Base-by-base conservation (phyloP, 2,888 invertebrate genomes). In the Caenorhabditis wallacei region DNA sequence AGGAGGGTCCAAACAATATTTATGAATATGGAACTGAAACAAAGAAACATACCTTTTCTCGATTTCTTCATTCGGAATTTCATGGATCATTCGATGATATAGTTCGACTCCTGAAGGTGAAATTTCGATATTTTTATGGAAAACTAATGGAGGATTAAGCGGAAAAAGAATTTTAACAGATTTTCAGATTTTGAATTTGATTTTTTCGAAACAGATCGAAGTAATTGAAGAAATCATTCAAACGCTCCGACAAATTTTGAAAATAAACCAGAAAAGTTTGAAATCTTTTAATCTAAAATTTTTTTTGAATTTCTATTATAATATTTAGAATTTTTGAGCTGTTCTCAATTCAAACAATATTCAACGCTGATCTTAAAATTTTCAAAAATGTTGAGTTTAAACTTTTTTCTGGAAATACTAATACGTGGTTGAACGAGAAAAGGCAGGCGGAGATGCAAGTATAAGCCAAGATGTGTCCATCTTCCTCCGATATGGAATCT, bases 401-500 rank as follows among this genome's bases (percentile, higher is more conserved):
- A 20, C 40, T 22, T 16, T 61, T 40, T 16, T 24, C 64, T 48
- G 57, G 75, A 75, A 66, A 75, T 48, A 75, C 66, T 75, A 75
- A 75, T 75, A 57, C 40, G 43, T 26, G 18, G 63, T 71, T 59
- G 43, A 35, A 26, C n/a, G 30, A 5, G 48, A 35, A 69, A 53
- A 78, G 61, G 30, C 69, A 53, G 30, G 43, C 59, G 54, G 61
- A 68, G n/a, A 61, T 54, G 63, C 69, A 51, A 68, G 56, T 56
- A 46, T 48, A 30, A 18, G 48, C 20, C 11, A 51, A 43, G 61
- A 61, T 40, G 61, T 51, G 48, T 22, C 64, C 64, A 35, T 48
- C 64, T n/a, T 48, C 35, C 54, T 37, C 61, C 61, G 68, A 78
- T 78, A 78, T 78, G 63, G 63, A 78, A 78, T 78, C 78, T 78